A percentile compares a stretch with the other conserved stretches of the same genome.
phyloP scores from a whole-genome alignment of 2,797 vertebrate genomes.

The Brachyalestes nurse region DNA sequence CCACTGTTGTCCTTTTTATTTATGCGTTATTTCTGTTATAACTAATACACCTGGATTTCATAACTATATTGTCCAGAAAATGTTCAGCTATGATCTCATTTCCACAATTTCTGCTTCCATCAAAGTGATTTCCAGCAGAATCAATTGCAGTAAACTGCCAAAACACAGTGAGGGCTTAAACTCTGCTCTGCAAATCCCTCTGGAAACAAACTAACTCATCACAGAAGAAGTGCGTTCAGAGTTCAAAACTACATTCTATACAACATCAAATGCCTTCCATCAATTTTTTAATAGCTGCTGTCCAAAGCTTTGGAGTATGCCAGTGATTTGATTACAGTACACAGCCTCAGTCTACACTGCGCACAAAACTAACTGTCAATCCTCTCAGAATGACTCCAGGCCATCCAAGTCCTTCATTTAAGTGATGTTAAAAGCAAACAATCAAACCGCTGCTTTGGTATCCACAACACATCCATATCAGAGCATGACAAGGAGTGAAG shows the following conservation, averaged over 20 bases:
- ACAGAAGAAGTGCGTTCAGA: background rate
- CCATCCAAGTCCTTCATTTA: constrained; percentile 66
- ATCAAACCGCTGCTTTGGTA: constrained; percentile 66
- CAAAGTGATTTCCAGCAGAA: background rate
- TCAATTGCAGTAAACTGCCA: background rate
- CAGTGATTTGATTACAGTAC: background rate
- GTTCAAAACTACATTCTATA: constrained; percentile 31
- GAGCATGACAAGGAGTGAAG: constrained; percentile 74
- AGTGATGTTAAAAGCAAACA: constrained; percentile 75
- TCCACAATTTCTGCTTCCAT: background rate
- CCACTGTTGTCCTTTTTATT: too few species aligned
- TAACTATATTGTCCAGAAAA: background rate
- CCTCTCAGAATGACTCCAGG: constrained; percentile 61
- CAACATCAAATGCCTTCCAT: constrained; percentile 18
- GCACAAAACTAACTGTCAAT: constrained; percentile 66
- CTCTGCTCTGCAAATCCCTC: background rate
- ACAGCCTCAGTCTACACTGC: constrained; percentile 33
- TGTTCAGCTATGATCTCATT: background rate
- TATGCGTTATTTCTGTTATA: too few species aligned
- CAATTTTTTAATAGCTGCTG: constrained; percentile 28
- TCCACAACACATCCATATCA: constrained; percentile 62
- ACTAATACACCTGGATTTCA: background rate
- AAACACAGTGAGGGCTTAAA: background rate
- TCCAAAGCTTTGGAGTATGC: constrained; percentile 19
- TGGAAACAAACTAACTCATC: background rate